phyloP scores from a whole-genome alignment of 2,797 vertebrate species.

The Ispidina lecontei region DNA sequence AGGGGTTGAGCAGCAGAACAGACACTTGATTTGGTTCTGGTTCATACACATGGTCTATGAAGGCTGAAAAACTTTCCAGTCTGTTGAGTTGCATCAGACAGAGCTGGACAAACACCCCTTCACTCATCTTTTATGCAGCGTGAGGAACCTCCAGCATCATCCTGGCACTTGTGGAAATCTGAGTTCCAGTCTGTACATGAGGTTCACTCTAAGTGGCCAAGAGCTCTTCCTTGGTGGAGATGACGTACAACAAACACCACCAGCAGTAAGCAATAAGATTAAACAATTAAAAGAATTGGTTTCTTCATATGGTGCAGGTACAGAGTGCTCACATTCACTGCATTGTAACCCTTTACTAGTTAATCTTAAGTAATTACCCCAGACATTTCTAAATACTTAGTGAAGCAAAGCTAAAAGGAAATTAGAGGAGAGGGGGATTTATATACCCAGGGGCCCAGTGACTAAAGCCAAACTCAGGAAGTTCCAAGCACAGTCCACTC shows the following conservation, averaged over 20 bases:
- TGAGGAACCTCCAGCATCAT: neutral
- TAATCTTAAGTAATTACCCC: neutral
- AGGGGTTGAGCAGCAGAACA: neutral
- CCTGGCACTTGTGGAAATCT: neutral
- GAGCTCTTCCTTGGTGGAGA: neutral
- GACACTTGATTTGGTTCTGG: neutral
- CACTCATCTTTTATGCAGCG: rapidly evolving
- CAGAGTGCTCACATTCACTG: neutral
- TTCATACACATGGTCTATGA: rapidly evolving
- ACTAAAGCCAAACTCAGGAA: neutral
- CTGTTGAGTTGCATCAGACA: neutral
- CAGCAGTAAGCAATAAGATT: rapidly evolving
- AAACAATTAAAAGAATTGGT: neutral
- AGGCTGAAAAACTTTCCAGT: neutral
- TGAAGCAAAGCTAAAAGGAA: neutral
- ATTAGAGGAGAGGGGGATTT: neutral
- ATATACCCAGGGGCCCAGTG: neutral
- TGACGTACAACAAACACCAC: neutral
- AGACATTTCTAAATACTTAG: neutral
- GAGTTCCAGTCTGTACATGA: rapidly evolving
- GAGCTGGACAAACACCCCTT: neutral
- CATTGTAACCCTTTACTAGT: neutral
- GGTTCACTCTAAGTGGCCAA: rapidly evolving
- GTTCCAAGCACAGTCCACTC: neutral
- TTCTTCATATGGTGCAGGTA: neutral